phyloP scores from a whole-genome alignment of 2,797 vertebrate species.

The Crocodylus rhombifer region DNA sequence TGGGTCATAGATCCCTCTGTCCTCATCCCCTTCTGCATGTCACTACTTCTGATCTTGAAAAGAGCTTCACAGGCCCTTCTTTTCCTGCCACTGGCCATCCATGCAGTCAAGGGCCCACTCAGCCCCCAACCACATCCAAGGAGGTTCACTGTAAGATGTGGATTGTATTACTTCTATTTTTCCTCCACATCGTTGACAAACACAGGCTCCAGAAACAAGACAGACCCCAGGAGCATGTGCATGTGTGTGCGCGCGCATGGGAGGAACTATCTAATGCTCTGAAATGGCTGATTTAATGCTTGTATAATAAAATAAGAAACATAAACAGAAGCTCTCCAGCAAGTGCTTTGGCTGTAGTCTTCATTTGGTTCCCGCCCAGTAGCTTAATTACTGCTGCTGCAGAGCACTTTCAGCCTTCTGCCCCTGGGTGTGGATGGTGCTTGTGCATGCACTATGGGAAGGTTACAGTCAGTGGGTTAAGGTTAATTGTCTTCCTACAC shows the following conservation, averaged over 20 bases:
- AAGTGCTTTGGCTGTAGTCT: slow-evolving; percentile 36
- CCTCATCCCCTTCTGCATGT: accelerated
- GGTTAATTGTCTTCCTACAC: slow-evolving; percentile 56
- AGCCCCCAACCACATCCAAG: neutral
- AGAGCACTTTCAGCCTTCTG: slow-evolving; percentile 38
- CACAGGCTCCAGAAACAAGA: neutral
- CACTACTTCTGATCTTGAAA: neutral
- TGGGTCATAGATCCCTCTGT: neutral
- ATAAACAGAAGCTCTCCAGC: slow-evolving; percentile 56
- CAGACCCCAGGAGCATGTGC: neutral
- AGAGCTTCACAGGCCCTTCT: neutral
- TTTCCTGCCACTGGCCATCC: neutral
- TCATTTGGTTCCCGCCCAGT: slow-evolving; percentile 59
- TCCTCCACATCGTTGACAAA: neutral
- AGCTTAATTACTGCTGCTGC: slow-evolving; percentile 75
- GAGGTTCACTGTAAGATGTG: neutral
- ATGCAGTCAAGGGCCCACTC: neutral
- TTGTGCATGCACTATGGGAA: neutral
- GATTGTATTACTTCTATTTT: neutral
- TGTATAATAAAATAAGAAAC: slow-evolving; percentile 67
- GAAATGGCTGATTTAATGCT: slow-evolving; percentile 61
- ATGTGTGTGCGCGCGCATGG: slow-evolving; percentile 17
- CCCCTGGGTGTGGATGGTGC: slow-evolving; percentile 50
- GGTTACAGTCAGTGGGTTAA: slow-evolving; percentile 26
- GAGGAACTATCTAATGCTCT: slow-evolving; percentile 4